These are phyloP conservation scores for Sebastes iracundus DNA, from an alignment of 2,797 vertebrate species.

Conservation along the genomic window DNA sequence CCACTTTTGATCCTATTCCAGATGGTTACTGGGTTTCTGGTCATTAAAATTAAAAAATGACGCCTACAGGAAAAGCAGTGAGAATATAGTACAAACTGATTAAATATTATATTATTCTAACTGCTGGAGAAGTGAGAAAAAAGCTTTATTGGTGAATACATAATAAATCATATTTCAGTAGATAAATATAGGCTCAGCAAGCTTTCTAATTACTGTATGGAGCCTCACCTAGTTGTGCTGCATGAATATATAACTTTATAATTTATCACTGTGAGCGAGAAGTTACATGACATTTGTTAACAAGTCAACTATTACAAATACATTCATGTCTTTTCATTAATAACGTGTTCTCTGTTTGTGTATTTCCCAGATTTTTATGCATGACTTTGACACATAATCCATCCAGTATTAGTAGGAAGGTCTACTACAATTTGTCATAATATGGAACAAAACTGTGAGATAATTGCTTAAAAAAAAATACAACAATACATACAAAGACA, in stretches of 20 bases:
- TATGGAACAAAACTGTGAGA: neutral
- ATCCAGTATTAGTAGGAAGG: neutral
- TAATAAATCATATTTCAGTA: neutral
- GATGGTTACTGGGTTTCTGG: constrained; percentile 35
- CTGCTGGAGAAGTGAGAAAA: neutral
- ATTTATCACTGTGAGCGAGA: neutral
- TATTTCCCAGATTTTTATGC: neutral
- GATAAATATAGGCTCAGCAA: neutral
- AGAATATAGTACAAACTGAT: neutral
- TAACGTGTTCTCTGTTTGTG: neutral
- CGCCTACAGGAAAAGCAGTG: neutral
- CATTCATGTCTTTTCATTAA: neutral
- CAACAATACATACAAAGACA: neutral
- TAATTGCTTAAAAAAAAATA: neutral
- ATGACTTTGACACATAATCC: neutral
- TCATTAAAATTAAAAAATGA: constrained; percentile 33
- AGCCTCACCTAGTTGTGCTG: neutral
- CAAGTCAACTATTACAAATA: neutral
- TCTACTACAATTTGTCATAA: neutral
- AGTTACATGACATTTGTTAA: neutral
- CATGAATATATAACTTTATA: neutral
- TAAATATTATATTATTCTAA: neutral
- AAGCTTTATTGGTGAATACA: neutral
- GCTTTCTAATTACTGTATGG: neutral
- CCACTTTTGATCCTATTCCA: constrained; percentile 42